Conservation (phyloP, 1,140 invertebrate genomes). For the Heterodera carotae region DNA sequence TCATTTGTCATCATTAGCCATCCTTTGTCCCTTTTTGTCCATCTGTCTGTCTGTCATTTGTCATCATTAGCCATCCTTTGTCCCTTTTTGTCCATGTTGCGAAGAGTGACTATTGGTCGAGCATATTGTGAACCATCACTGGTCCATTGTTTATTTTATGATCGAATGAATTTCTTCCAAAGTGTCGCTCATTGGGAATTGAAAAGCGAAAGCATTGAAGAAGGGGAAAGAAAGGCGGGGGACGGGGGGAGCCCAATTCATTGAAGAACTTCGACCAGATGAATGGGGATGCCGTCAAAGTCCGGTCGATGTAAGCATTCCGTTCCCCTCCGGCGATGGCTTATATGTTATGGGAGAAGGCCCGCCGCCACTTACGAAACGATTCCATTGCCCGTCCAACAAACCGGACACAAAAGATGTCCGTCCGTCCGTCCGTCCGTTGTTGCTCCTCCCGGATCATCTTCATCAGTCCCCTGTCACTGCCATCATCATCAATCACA, state of each 20-base stretch:
- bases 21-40: too few relatives aligned
- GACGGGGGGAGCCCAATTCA: background rate
- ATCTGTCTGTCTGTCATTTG: too few relatives aligned
- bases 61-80: too few relatives aligned
- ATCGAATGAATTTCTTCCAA: background rate
- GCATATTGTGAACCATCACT: background rate
- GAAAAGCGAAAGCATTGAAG: background rate
- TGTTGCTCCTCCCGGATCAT: background rate
- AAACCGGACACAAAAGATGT: background rate
- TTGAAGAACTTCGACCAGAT: background rate
- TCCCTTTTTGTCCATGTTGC: background rate
- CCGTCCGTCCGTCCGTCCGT: too few relatives aligned
- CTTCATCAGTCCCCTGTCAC: background rate
- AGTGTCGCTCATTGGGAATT: background rate
- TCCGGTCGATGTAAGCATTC: slow-evolving; percentile 1
- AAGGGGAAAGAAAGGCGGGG: too few relatives aligned
- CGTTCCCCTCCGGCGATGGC: background rate
- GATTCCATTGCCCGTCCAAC: background rate
- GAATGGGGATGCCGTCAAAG: background rate
- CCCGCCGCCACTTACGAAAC: background rate
- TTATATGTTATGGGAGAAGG: background rate
- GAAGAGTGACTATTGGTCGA: background rate
- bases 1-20: too few relatives aligned
- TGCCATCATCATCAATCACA: background rate
- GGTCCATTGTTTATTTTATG: background rate